Evolutionary conservation across 2,797 vertebrate species (phyloP), one percentile per base, ranked within the genome.

Genomic region (Characodon lateralis): DNA sequence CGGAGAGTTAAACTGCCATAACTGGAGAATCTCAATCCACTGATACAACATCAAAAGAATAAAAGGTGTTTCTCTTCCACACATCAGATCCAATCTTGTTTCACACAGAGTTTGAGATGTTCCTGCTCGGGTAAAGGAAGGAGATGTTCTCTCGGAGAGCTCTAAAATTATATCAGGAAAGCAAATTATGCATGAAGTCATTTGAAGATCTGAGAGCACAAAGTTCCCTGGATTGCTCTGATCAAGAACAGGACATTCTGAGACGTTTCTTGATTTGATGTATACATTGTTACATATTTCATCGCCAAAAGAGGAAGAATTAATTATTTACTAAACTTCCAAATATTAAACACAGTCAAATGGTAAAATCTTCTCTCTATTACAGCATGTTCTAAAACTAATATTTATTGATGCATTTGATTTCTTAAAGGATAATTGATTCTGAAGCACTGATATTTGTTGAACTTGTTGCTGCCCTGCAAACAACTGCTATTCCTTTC

Each of bases 221-320:
- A n/a, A 63, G 35, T 53, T 80, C 3, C 51, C 1, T 65, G 66
- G 0, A 41, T 22, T 35, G n/a, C 69, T 68, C 46, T 83, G 65
- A 84, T 70, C 0, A 1, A 73, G 84, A 83, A 81, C 78, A 72
- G 69, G 51, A 77, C 75, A 55, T 74, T 84, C 78, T 5, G 16
- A 81, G 22, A 73, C 55, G 41, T 74, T 78, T 20, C 35, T 72
- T 75, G 56, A 78, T 55, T 72, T 48, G 5, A 12, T 51, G 16
- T 73, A 0, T 65, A 22, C 50, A 13, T 39, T 26, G 13, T 26
- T 55, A 9, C 24, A 43, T 76, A 70, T 48, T 59, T 70, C 53
- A 58, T 26, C 7, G 39, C 35, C 39, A 39, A 39, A 65, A 39
- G 31, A 63, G 22, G 63, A 12, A 41, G 35, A 66, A 22, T 41